Evolutionary conservation across 2,888 invertebrate species (phyloP).

Genomic region (Rotaria sp.): DNA sequence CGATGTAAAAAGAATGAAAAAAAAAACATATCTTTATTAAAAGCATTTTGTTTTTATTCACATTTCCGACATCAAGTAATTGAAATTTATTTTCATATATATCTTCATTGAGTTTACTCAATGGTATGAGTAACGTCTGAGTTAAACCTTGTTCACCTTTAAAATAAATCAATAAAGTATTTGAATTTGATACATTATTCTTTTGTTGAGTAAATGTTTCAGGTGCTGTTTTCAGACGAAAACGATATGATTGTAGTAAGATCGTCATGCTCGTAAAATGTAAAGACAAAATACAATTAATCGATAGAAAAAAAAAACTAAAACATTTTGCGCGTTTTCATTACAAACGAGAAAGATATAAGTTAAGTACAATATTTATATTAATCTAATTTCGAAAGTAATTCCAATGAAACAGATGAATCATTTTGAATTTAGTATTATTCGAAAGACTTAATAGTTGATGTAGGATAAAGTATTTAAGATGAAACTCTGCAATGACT

Average conservation of each 20-base stretch:
- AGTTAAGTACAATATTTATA: too few species aligned
- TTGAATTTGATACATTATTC: background rate
- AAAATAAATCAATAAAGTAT: background rate
- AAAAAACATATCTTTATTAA: too few species aligned
- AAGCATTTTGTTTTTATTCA: background rate
- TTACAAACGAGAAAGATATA: too few species aligned
- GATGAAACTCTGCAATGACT: too few species aligned
- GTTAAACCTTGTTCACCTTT: constrained; percentile 1
- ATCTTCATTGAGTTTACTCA: background rate
- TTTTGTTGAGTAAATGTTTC: background rate
- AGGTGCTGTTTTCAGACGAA: background rate
- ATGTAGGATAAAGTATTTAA: too few species aligned
- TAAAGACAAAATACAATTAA: too few species aligned
- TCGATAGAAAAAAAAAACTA: background rate
- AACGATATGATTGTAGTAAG: background rate
- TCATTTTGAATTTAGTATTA: too few species aligned
- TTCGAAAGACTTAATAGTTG: too few species aligned
- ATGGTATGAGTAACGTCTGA: background rate
- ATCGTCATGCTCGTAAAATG: background rate
- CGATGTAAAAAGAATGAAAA: background rate
- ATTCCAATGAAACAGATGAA: too few species aligned
- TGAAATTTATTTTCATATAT: background rate
- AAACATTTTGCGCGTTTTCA: background rate
- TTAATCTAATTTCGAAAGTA: too few species aligned
- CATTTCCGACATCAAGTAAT: background rate